Evolutionary conservation across 2,888 invertebrate genomes (phyloP).

Genomic region (Acanthoscelides obtectus): DNA sequence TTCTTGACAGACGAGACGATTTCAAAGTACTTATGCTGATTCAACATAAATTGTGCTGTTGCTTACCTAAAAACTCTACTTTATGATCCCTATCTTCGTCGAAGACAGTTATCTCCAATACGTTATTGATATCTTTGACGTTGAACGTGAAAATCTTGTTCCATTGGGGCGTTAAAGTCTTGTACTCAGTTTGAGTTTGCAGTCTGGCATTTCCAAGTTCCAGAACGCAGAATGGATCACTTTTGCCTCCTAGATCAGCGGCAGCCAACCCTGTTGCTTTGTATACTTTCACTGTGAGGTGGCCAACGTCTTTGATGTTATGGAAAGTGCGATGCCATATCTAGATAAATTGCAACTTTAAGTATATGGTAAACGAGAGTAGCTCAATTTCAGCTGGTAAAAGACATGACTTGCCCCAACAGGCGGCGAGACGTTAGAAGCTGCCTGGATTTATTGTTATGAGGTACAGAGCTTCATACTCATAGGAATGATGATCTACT

Average conservation of each 20-base stretch:
- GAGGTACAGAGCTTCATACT: too few species aligned
- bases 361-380: too few species aligned
- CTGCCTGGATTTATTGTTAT: too few species aligned
- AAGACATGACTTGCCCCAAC: too few species aligned
- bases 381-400: too few species aligned
- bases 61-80: constrained; percentile 92
- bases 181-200: constrained; percentile 98
- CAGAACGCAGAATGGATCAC: constrained; percentile 97
- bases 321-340: constrained; percentile 64
- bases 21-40: too few species aligned
- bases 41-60: too few species aligned
- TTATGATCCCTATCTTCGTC: constrained; percentile 98
- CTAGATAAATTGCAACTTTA: constrained; percentile 51
- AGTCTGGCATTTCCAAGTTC: constrained; percentile 91
- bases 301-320: constrained; percentile 83
- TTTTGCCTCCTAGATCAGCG: constrained; percentile 95
- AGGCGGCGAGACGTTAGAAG: too few species aligned
- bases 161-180: constrained; percentile 95
- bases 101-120: constrained; percentile 91
- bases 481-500: too few species aligned
- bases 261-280: constrained; percentile 82
- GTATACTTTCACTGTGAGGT: constrained; percentile 90
- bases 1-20: too few species aligned
- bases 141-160: constrained; percentile 98
- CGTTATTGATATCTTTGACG: constrained; percentile 93